A percentile compares a stretch with the other conserved stretches of the same genome.
These are phyloP conservation scores for Furnarius figulus DNA, from an alignment of 2,113 vertebrate species.

Conservation along the genomic window DNA sequence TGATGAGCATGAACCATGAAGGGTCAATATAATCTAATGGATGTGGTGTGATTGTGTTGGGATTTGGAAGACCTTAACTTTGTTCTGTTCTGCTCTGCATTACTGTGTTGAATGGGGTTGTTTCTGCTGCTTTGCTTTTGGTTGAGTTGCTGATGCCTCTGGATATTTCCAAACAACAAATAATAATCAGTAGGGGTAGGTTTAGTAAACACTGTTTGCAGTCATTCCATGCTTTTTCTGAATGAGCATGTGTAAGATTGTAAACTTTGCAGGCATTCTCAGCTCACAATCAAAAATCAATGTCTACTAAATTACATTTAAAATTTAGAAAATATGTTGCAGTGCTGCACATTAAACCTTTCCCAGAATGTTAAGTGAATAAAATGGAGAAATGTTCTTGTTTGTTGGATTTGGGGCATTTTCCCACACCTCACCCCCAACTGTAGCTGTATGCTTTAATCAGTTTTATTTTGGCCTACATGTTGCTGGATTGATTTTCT, in stretches of 20 bases:
- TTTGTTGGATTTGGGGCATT: not conserved
- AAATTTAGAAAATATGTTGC: not conserved
- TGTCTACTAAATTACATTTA: not conserved
- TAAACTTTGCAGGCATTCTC: not conserved
- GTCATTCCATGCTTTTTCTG: not conserved
- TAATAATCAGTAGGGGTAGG: not conserved
- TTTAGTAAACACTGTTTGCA: not conserved
- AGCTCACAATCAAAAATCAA: not conserved
- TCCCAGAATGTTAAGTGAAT: not conserved
- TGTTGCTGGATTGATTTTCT: not conserved
- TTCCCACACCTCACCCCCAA: rapidly evolving
- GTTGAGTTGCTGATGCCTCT: not conserved
- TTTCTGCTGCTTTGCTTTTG: not conserved
- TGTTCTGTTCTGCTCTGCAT: not conserved
- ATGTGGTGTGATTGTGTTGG: not conserved
- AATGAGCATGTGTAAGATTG: not conserved
- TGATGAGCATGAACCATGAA: not conserved
- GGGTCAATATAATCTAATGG: rapidly evolving
- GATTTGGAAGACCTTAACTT: not conserved
- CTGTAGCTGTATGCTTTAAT: not conserved
- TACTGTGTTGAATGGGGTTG: not conserved
- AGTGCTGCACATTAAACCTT: not conserved
- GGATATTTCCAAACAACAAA: not conserved
- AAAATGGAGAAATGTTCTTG: not conserved
- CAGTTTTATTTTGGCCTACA: not conserved